Percentiles rank a stretch among this genome's conserved stretches.
Evolutionary conservation across 2,797 vertebrate genomes (phyloP).

Genomic region (Cyprinella venusta): DNA sequence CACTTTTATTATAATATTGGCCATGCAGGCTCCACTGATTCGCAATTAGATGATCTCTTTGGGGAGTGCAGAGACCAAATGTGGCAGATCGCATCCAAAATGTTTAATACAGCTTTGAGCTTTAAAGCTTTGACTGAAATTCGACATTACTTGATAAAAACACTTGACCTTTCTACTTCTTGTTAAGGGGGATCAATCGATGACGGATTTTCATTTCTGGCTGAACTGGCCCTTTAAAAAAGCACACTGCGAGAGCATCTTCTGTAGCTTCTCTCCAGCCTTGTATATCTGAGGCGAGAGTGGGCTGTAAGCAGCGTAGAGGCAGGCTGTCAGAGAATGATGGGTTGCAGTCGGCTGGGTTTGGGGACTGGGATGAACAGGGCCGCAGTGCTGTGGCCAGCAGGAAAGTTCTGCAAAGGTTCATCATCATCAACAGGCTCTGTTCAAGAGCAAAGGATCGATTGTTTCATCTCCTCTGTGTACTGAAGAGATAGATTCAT

Average conservation of each 20-base stretch:
- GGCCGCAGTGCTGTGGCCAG: conserved; percentile 48
- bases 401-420: conserved; percentile 51
- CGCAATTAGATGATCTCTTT: conserved; percentile 33
- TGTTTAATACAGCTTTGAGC: conserved; percentile 24
- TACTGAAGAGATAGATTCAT: conserved; percentile 45
- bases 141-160: background rate
- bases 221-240: background rate
- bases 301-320: conserved; percentile 11
- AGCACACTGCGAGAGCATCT: background rate
- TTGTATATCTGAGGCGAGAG: background rate
- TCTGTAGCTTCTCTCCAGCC: conserved; percentile 5
- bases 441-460: conserved; percentile 42
- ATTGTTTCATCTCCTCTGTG: conserved; percentile 52
- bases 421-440: conserved; percentile 51
- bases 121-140: background rate
- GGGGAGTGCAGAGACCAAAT: conserved; percentile 13
- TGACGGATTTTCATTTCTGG: background rate
- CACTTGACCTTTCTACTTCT: conserved; percentile 12
- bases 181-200: background rate
- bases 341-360: conserved; percentile 42
- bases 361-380: conserved; percentile 51
- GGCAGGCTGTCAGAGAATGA: conserved; percentile 45
- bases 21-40: conserved; percentile 26
- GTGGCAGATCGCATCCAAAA: conserved; percentile 26
- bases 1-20: conserved; percentile 22